Conservation (phyloP, 2,797 vertebrate genomes). For the Micrastur ruficollis region DNA sequence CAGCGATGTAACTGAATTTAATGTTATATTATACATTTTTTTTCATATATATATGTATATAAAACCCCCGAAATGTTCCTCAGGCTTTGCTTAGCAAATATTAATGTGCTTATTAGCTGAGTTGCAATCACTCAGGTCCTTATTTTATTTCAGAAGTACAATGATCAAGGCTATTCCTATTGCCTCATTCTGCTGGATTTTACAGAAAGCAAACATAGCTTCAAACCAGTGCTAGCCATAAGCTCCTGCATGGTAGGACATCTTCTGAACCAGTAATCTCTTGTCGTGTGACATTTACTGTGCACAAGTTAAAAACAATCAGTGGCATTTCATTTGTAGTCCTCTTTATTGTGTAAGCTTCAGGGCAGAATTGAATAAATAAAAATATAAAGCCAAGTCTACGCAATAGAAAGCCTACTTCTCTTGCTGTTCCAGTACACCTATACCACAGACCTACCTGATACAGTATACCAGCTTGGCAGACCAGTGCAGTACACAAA, state of each 20-base stretch:
- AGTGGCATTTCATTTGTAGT: slow-evolving; percentile 7
- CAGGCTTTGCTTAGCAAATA: neutral
- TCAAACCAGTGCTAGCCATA: neutral
- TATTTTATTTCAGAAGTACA: neutral
- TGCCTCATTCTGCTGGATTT: neutral
- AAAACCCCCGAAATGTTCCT: neutral
- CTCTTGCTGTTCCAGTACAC: neutral
- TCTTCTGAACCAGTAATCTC: neutral
- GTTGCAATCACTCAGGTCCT: neutral
- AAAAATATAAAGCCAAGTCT: neutral
- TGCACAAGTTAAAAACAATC: neutral
- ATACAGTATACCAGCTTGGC: neutral
- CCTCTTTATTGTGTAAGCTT: neutral
- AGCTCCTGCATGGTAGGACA: neutral
- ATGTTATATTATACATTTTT: neutral
- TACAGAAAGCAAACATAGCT: neutral
- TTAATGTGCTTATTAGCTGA: neutral
- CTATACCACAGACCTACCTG: neutral
- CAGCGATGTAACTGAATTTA: neutral
- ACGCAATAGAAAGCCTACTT: neutral
- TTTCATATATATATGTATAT: no score
- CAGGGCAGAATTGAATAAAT: neutral
- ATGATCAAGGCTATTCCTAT: neutral
- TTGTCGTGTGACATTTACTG: neutral
- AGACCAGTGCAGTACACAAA: neutral